These are phyloP conservation scores for Herminia tarsipennalis DNA, from an alignment of 2,888 invertebrate genomes.

Conservation along the genomic window DNA sequence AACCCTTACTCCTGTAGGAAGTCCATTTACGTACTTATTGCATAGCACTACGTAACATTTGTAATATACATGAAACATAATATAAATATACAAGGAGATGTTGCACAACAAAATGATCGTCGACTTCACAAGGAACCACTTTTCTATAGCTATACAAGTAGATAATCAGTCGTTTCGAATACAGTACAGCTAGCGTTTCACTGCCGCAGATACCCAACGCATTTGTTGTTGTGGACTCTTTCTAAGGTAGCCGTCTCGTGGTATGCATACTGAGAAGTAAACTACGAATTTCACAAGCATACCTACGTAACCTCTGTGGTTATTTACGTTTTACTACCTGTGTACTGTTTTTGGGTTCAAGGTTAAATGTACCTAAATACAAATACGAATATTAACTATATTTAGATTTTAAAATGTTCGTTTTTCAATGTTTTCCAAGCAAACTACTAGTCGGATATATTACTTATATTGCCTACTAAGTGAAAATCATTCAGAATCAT, in stretches of 20 bases:
- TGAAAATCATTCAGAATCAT: no score
- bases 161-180: conserved; percentile 59
- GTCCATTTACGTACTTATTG: conserved; percentile 2
- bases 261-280: conserved; percentile 62
- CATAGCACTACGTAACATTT: conserved; percentile 29
- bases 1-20: conserved; percentile 1
- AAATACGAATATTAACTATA: no score
- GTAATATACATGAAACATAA: conserved; percentile 29
- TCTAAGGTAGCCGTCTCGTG: conserved; percentile 56
- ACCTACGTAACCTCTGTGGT: conserved; percentile 10
- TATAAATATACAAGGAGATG: conserved; percentile 46
- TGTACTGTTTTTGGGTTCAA: not conserved
- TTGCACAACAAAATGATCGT: conserved; percentile 52
- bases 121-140: conserved; percentile 26
- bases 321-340: conserved; percentile 11
- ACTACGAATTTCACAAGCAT: conserved; percentile 63
- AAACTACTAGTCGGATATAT: no score
- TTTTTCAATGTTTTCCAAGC: no score
- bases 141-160: conserved; percentile 43
- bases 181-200: conserved; percentile 62
- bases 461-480: no score
- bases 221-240: conserved; percentile 52
- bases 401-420: no score
- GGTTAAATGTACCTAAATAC: no score
- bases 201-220: conserved; percentile 52